A percentile compares a stretch with the other conserved stretches of the same genome.
Conservation (phyloP, 2,113 vertebrate genomes). For the Echinops telfairi region DNA sequence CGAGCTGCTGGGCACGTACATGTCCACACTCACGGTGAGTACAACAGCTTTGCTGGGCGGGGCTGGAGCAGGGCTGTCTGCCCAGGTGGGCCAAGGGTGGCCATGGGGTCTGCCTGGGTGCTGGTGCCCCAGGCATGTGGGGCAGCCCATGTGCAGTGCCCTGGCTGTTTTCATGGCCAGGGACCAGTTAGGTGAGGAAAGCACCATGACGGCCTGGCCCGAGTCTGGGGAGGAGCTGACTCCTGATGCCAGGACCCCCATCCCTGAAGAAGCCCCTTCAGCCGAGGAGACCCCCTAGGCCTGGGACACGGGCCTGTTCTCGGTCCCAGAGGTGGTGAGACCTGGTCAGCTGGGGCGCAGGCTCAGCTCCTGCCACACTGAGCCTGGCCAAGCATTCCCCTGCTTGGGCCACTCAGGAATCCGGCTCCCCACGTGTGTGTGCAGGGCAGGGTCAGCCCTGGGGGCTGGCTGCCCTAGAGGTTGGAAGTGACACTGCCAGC, state of each 20-base stretch:
- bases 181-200: neutral
- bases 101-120: too few species aligned
- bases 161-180: neutral
- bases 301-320: neutral
- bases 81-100: neutral
- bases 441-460: too few species aligned
- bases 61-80: neutral
- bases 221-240: neutral
- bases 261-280: neutral
- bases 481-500: too few species aligned
- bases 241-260: neutral
- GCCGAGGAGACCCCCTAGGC: neutral
- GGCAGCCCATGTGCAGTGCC: too few species aligned
- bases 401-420: neutral
- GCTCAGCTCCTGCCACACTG: too few species aligned
- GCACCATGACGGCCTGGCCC: neutral
- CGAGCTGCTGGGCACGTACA: conserved; percentile 94
- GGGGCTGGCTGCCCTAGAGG: too few species aligned
- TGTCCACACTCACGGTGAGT: conserved; percentile 96
- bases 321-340: neutral
- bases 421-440: too few species aligned
- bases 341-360: neutral
- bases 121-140: too few species aligned
- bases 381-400: neutral
- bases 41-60: neutral